Base-by-base conservation (phyloP, 2,113 vertebrate species). In the Sylvilagus bachmani region DNA sequence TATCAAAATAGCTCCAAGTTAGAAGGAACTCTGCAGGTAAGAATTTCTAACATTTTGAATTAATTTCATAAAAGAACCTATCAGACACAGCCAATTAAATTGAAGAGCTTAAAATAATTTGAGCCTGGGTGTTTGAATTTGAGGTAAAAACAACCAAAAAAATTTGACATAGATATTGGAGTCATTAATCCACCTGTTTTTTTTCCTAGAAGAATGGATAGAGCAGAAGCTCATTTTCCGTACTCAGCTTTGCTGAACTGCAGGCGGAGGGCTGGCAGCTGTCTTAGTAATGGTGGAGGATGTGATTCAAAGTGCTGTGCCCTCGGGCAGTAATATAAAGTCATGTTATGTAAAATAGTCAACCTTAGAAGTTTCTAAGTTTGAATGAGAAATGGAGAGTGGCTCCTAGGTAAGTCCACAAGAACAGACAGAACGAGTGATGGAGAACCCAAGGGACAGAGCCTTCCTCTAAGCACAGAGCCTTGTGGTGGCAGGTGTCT, bases 391-490 rank as follows among this genome's bases (percentile, higher is more conserved):
- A 67, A 10, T 85, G 44, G 44, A 29, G 27, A n/a, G 12, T 55
- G 19, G 38, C 13, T 21, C 16, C 13, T 25, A 14, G n/a, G 16
- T 38, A 8, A 1, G 29, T 22, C 27, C 3, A 2, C 10, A 0
- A 8, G 27, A n/a, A 11, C 1, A 10, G 7, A 4, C 0, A 22
- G 29, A 38, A 7, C 0, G 10, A 38, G 24, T 0, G 6, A 16
- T 2, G 21, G 53, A 0, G 25, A 16, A 1, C 2, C 27, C 8
- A 1, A 12, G 19, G 10, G 13, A 5, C 2, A 27, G 21, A 25
- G 3, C 6, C 1, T 36, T 13, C 1, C 0, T 14, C 11, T 33
- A 17, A 17, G 22, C 10, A 6, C 1, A 0, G 8, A 10, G 6
- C 6, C 25, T 4, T 2, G 1, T 19, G 58, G 4, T 8, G 3